Percentiles rank a stretch among this genome's conserved stretches.
Conservation (phyloP, 2,113 vertebrate species). For the Channa argus region DNA sequence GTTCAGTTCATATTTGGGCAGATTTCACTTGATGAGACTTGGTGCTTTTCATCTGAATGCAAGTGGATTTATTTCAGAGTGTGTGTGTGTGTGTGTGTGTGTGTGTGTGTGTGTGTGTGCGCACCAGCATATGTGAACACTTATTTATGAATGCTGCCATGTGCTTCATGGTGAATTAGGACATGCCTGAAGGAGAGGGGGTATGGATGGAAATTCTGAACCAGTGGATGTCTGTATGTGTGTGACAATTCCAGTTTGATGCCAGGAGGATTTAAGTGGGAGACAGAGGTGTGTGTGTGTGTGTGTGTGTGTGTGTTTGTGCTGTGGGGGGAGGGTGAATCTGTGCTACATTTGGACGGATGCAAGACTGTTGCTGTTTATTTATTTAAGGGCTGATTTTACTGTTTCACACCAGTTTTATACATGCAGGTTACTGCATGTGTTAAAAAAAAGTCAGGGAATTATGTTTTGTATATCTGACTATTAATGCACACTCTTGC, state of each 20-base stretch:
- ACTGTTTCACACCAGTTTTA: too few species aligned
- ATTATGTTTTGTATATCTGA: too few species aligned
- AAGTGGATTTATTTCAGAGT: constrained; percentile 16
- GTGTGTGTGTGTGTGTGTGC: constrained; percentile 14
- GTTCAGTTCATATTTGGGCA: neutral
- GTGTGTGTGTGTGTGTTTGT: neutral
- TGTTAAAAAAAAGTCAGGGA: too few species aligned
- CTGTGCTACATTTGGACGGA: constrained; percentile 69
- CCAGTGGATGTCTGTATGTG: constrained; percentile 6
- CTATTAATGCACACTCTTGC: too few species aligned
- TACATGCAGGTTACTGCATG: too few species aligned
- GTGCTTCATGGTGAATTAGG: constrained; percentile 54
- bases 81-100: constrained; percentile 4
- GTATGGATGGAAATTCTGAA: constrained; percentile 31
- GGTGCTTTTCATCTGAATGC: constrained; percentile 6
- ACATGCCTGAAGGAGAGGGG: constrained; percentile 47
- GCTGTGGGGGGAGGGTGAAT: constrained; percentile 29
- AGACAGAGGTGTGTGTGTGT: constrained; percentile 28
- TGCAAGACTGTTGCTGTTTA: constrained; percentile 57
- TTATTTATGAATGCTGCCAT: constrained; percentile 50
- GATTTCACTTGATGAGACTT: constrained; percentile 6
- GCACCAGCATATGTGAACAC: constrained; percentile 1
- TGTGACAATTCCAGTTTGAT: constrained; percentile 23
- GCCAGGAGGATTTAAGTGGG: constrained; percentile 40
- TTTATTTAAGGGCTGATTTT: constrained; percentile 52